Evolutionary conservation across 2,113 vertebrate species (phyloP).

Genomic region (Malurus alboscapulatus): DNA sequence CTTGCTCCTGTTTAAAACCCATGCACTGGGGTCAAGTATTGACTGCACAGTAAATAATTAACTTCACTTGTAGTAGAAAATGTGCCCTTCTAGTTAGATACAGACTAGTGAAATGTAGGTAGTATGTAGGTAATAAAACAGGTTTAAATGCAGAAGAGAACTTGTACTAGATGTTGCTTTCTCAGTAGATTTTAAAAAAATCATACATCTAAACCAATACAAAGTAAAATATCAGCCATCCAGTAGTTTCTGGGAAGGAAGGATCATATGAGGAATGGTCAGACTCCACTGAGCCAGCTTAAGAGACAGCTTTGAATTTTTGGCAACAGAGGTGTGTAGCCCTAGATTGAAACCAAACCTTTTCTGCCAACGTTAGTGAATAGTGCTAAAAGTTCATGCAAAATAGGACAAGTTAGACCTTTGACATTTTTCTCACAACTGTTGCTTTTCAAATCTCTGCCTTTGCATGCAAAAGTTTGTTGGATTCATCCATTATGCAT

Average conservation of each 20-base stretch:
- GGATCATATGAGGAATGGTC: neutral
- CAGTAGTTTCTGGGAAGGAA: neutral
- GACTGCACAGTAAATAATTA: neutral
- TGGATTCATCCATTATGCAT: neutral
- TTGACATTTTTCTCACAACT: conserved; percentile 12
- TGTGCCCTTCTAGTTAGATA: neutral
- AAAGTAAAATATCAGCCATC: neutral
- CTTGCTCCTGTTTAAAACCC: neutral
- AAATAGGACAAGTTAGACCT: neutral
- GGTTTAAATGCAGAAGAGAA: neutral
- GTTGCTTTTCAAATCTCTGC: neutral
- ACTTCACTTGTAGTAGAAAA: neutral
- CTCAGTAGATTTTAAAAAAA: neutral
- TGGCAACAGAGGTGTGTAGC: neutral
- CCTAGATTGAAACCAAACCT: neutral
- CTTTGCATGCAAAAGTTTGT: neutral
- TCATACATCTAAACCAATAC: neutral
- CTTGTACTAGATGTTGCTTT: neutral
- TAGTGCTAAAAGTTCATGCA: neutral
- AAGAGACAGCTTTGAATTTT: neutral
- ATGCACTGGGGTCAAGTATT: neutral
- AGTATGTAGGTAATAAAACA: neutral
- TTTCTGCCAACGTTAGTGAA: neutral
- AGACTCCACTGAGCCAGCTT: neutral
- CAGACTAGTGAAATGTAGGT: neutral